Evolutionary conservation across 2,797 vertebrate species (phyloP), one percentile per base, ranked within the genome.

Genomic region (Menidia menidia): DNA sequence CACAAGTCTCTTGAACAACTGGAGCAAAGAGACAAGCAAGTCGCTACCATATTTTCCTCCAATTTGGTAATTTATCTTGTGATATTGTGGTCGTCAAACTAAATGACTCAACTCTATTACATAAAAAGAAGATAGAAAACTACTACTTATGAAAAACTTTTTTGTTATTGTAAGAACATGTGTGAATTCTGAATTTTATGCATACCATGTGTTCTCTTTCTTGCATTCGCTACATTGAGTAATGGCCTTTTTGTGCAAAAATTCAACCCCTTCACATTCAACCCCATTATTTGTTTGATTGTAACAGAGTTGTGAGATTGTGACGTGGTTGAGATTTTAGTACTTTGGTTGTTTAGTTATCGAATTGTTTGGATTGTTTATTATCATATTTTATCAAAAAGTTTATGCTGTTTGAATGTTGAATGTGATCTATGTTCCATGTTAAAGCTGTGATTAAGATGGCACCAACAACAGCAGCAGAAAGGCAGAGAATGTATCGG

Each of bases 181-280:
- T 16, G 35, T 2, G 51, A 16, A 63, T 62, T 41, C 18, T 41
- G 60, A 41, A 63, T 52, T 2, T 63, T 5, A n/a, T 31, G 48
- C 60, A 42, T 52, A 33, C 60, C 47, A 59, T 63, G 60, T 52
- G 35, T 33, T 41, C 60, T 51, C 47, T 25, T 3, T 51, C 44
- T 62, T 25, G 25, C 2, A 52, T 52, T 52, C 25, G 31, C 12
- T 15, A 51, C 5, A 10, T 25, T 4, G n/a, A 62, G 47, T 33
- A 10, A 18, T 18, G 8, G 47, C 19, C 35, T 31, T 63, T 64
- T 64, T 54, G 50, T 30, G 61, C 61, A 25, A 15, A 53, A 64
- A 64, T 43, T 2, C 44, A 52, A 52, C 48, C 33, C 61, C 4
- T 4, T 45, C 14, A 51, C 48, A 51, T 19, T 51, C 48, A 25